Conservation (phyloP, 2,797 vertebrate genomes). For the Linurgus olivaceus region DNA sequence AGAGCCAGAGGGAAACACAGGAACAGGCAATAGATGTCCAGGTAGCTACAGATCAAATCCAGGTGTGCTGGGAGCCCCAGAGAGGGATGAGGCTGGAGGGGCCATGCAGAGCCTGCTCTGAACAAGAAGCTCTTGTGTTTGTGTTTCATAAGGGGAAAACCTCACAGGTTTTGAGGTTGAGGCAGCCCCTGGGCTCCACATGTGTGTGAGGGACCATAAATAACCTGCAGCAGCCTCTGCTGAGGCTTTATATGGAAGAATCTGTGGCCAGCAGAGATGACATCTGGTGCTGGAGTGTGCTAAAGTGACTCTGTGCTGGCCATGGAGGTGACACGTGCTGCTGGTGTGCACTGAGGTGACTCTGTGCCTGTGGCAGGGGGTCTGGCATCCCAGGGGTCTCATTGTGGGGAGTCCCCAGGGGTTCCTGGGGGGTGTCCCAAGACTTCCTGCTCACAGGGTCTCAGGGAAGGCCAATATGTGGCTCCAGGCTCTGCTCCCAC, state of each 20-base stretch:
- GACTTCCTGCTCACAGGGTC: no score
- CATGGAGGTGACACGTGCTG: neutral
- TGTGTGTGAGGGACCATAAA: neutral
- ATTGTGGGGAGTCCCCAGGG: fast-evolving
- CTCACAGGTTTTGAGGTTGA: neutral
- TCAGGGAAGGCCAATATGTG: neutral
- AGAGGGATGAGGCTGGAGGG: neutral
- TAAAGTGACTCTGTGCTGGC: neutral
- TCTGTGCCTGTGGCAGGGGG: neutral
- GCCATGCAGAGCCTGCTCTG: fast-evolving
- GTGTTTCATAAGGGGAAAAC: neutral
- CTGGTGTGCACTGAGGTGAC: neutral
- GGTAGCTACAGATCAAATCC: neutral
- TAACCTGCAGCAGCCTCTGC: neutral
- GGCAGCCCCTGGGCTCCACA: neutral
- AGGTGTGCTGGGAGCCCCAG: neutral
- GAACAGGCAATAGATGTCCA: fast-evolving
- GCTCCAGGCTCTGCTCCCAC: neutral
- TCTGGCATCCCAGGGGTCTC: neutral
- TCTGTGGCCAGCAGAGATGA: neutral
- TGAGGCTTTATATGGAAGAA: conserved; percentile 38
- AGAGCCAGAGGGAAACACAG: fast-evolving
- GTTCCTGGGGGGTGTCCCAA: neutral
- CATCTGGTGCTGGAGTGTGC: neutral
- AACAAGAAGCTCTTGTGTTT: neutral